phyloP scores from a whole-genome alignment of 2,113 vertebrate species.

The Prunella himalayana region DNA sequence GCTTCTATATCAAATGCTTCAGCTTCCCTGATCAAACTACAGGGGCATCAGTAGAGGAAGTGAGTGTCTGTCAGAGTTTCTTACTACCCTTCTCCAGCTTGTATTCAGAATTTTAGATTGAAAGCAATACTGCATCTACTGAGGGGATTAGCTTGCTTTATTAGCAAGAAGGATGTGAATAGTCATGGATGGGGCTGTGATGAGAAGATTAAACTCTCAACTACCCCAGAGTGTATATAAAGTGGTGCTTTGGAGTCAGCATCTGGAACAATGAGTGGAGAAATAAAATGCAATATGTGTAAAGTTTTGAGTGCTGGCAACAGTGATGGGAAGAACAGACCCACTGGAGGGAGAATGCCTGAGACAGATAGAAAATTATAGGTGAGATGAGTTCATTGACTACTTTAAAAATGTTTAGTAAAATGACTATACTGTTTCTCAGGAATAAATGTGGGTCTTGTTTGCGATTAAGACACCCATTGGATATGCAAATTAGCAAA shows the following conservation, averaged over 20 bases:
- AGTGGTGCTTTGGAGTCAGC: neutral
- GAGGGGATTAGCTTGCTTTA: neutral
- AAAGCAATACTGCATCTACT: neutral
- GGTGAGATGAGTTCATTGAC: neutral
- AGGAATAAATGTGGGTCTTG: neutral
- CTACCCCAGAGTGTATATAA: neutral
- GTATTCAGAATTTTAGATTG: neutral
- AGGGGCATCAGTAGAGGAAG: neutral
- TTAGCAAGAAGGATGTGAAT: neutral
- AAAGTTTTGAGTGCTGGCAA: neutral
- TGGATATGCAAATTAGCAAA: neutral
- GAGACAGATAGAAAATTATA: neutral
- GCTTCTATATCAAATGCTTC: neutral
- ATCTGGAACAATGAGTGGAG: neutral
- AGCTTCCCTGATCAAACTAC: neutral
- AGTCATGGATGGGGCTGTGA: neutral
- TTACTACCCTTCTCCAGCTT: neutral
- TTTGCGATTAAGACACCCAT: neutral
- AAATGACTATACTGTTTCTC: neutral
- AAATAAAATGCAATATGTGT: neutral
- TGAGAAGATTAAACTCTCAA: constrained; percentile 9
- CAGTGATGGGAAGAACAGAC: neutral
- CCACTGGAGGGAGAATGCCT: neutral
- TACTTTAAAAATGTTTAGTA: neutral
- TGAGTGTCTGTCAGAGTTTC: neutral